Base-by-base conservation (phyloP, 2,113 vertebrate species). In the Lepidothrix coronata region DNA sequence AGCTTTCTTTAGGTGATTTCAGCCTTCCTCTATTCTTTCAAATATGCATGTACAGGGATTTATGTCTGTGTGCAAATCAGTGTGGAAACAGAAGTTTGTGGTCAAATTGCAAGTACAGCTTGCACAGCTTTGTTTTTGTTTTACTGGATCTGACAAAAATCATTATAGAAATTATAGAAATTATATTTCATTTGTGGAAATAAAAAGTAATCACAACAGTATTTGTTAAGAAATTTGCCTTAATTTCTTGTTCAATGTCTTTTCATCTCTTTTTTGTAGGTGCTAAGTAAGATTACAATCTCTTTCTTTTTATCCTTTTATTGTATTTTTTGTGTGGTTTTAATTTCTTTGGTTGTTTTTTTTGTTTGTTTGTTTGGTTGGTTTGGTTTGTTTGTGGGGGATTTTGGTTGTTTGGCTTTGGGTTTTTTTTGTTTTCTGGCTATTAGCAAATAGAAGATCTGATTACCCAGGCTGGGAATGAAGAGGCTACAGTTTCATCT, bases 61-160 rank as follows among this genome's bases (percentile, higher is more conserved):
- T 72, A 46, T 0, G 0, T 51, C 48, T 48, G 28, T 25, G 39
- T 30, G 62, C n/a, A 65, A 35, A 57, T 76, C 59, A 57, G 21
- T 27, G 39, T 63, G 30, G 57, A 67, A 89, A 65, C 23, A 39
- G 63, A 76, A 30, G n/a, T 85, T 85, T 87, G 65, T 9, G 35
- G 43, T 75, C 62, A 73, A 46, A 44, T 49, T 76, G 30, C 24
- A 86, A 66, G 31, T 58, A 30, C 14, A 67, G 9, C 24, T 81
- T 81, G 54, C 14, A 49, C 2, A 75, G 35, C 23, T 55, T 68
- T 85, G 39, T 1, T 46, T 89, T 82, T 57, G 7, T 63, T 85
- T 93, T 76, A 22, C 71, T 82, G 51, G 14, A 7, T 51, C 41
- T 91, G 79, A 84, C 23, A 80, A n/a, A 65, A 88, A n/a, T 71